Evolutionary conservation across 2,113 vertebrate genomes (phyloP), one percentile per base, ranked within the genome.

Genomic region (Albula glossodonta): DNA sequence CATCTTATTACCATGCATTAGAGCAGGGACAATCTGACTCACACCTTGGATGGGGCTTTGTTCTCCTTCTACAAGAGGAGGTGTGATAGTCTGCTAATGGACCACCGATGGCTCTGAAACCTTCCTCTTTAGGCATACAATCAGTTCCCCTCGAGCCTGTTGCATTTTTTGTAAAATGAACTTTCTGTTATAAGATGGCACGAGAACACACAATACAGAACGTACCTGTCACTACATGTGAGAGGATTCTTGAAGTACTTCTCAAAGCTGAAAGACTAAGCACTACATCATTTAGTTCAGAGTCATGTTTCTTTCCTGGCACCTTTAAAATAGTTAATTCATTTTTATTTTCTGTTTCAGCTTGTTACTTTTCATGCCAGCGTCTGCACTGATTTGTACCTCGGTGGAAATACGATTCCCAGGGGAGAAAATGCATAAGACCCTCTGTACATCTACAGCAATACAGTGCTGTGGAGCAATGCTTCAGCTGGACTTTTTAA

Each of bases 1-100:
- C 84, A 89, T 90, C 90, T 88, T 83, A 89, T 90, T 86, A 85
- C 87, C 31, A 84, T 89, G 89, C 90, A 91, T 93, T 91, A 92
- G 87, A 86, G 80, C 90, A 87, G 85, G 90, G 90, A 84, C 91
- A 88, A 91, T 91, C 91, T 88, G 89, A 80, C 88, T 87, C 85
- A 89, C 60, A n/a, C 22, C 56, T 63, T 87, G 89, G 87, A 90
- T 92, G 90, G 91, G 90, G 87, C 87, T 92, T 91, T 92, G 87
- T 90, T 90, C 78, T 81, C 93, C 25, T 85, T 93, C 79, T 88
- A 88, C 88, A 86, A 85, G 89, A 89, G 92, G 90, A 80, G 84
- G 78, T 84, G 60, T 90, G 91, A 74, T 92, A 91, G 92, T 90
- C 93, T 92, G 89, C 93, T 94, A 95, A 95, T 95, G 94, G 94